Conservation (phyloP, 2,797 vertebrate genomes). For the Sparus aurata region DNA sequence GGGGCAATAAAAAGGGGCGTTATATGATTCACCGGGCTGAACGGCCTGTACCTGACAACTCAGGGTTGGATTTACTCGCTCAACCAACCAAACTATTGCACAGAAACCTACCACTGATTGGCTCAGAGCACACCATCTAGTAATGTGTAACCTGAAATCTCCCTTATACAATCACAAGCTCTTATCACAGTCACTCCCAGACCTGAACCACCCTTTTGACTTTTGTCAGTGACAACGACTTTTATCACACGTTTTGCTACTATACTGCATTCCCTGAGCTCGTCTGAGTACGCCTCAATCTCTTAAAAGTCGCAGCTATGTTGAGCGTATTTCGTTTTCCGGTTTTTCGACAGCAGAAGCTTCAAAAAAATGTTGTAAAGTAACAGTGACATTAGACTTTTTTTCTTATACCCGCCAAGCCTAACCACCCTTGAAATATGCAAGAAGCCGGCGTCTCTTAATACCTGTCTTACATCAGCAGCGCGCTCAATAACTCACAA, state of each 20-base stretch:
- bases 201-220: constrained; percentile 11
- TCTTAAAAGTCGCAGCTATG: constrained; percentile 33
- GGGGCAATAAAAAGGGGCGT: constrained; percentile 38
- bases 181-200: constrained; percentile 30
- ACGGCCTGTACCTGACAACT: constrained; percentile 55
- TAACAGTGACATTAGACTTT: constrained; percentile 8
- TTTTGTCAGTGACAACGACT: constrained; percentile 36
- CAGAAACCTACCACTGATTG: constrained; percentile 58
- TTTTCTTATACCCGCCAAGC: neutral
- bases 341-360: constrained; percentile 4
- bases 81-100: constrained; percentile 77
- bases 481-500: constrained; percentile 28
- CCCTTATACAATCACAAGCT: constrained; percentile 58
- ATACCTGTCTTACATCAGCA: constrained; percentile 46
- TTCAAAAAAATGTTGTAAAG: neutral
- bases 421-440: constrained; percentile 9
- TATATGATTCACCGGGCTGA: constrained; percentile 54
- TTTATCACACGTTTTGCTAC: constrained; percentile 75
- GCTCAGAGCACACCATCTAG: constrained; percentile 35
- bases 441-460: constrained; percentile 20
- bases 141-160: constrained; percentile 54
- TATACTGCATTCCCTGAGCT: constrained; percentile 81
- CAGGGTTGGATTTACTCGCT: constrained; percentile 59
- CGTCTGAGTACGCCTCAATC: constrained; percentile 51
- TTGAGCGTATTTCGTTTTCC: neutral